Conservation (phyloP, 2,113 vertebrate species). For the Martes martes region DNA sequence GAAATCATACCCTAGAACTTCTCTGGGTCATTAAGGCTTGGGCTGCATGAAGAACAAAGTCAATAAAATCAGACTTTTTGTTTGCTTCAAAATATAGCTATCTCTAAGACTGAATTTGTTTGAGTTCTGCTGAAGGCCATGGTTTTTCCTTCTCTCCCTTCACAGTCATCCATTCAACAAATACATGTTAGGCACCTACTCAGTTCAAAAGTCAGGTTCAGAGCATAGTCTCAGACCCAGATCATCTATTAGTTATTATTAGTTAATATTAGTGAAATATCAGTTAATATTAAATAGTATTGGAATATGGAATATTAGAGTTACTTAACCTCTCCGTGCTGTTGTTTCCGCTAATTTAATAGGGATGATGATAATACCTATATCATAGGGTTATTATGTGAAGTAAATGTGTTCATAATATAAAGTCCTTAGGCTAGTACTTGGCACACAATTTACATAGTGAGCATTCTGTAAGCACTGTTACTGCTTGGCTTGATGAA, state of each 20-base stretch:
- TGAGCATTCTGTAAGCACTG: no score
- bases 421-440: not conserved
- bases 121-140: no score
- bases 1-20: no score
- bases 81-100: no score
- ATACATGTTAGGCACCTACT: not conserved
- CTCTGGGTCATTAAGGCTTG: no score
- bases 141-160: no score
- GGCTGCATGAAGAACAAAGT: no score
- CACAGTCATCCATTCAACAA: no score
- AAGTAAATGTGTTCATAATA: not conserved
- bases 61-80: no score
- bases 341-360: not conserved
- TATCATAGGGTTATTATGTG: not conserved
- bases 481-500: no score
- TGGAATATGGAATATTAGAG: not conserved
- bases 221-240: not conserved
- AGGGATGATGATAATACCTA: not conserved
- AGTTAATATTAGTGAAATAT: not conserved
- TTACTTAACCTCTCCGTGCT: not conserved
- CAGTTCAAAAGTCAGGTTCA: not conserved
- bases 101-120: no score
- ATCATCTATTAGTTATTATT: not conserved
- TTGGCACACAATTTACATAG: not conserved
- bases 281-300: not conserved